These are phyloP conservation scores for Dromaius novaehollandiae DNA, from an alignment of 2,113 vertebrate genomes.

Conservation along the genomic window DNA sequence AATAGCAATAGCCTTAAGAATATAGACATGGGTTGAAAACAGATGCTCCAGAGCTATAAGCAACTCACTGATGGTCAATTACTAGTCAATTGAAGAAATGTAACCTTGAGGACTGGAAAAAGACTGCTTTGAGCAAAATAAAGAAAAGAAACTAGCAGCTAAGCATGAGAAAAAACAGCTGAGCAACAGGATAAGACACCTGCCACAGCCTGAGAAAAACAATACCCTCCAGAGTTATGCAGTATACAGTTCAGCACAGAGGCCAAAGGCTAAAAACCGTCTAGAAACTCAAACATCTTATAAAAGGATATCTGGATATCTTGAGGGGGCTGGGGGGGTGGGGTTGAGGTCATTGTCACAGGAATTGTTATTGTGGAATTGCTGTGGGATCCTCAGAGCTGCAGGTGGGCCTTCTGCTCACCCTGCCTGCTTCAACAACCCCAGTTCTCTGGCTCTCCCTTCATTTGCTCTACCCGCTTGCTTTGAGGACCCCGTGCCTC, in stretches of 20 bases:
- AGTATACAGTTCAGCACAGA: neutral
- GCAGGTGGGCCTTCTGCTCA: neutral
- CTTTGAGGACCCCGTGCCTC: neutral
- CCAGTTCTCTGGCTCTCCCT: neutral
- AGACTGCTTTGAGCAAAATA: neutral
- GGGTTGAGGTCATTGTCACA: neutral
- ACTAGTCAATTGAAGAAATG: neutral
- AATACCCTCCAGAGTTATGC: neutral
- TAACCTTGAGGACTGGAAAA: neutral
- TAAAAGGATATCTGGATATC: neutral
- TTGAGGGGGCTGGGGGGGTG: accelerated
- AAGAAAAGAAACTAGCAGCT: neutral
- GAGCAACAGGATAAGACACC: neutral
- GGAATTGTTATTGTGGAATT: neutral
- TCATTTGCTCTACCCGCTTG: neutral
- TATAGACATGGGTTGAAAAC: neutral
- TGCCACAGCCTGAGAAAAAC: neutral
- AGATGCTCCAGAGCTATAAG: neutral
- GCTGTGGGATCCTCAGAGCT: neutral
- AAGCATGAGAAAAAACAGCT: neutral
- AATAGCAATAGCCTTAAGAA: neutral
- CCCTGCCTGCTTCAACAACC: neutral
- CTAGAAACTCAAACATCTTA: neutral
- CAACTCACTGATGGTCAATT: neutral
- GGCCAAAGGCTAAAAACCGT: neutral